Evolutionary conservation across 2,113 vertebrate genomes (phyloP), one percentile per base, ranked within the genome.

Genomic region (Eidolon helvum): DNA sequence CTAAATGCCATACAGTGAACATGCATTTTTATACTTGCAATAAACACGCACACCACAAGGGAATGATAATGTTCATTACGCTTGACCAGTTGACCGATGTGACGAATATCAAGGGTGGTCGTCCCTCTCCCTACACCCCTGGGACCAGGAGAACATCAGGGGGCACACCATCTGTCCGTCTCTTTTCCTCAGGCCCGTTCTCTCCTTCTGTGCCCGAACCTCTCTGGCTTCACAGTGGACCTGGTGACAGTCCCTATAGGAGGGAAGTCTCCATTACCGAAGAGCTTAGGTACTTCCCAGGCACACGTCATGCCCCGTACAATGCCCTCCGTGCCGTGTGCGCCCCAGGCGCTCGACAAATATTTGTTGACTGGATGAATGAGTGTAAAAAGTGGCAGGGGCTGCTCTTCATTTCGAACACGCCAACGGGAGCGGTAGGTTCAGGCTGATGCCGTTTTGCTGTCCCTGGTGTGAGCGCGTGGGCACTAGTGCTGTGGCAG

Each of bases 401-500:
- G 21, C 4, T 82, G 35, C 45, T 69, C 22, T 68, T 93, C 26
- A 4, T 80, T 40, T 80, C 0, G 7, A 78, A 45, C 40, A 78
- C 92, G 90, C 21, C 33, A 45, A 2, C 5, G 1, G 55, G 91
- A 74, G 40, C 45, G 24, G 69, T 0, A 30, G 40, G 15, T 45
- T 59, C 61, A 35, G n/a, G 38, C 40, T 22, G 33, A 26, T 19
- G 16, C 19, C 40, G 33, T 48, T 28, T n/a, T 68, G 61, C 48
- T 80, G 80, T 43, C 33, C n/a, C 30, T 45, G 40, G 10, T 5
- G 19, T 65, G 69, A 35, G 38, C 55, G 22, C 10, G 10, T 59
- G 1, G 10, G 48, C 12, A 18, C 59, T 48, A 16, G n/a, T 18
- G n/a, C 38, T 0, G 0, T 21, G 33, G 2, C 7, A 48, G 19